phyloP scores from a whole-genome alignment of 2,113 vertebrate species.

The Entelurus aequoreus region DNA sequence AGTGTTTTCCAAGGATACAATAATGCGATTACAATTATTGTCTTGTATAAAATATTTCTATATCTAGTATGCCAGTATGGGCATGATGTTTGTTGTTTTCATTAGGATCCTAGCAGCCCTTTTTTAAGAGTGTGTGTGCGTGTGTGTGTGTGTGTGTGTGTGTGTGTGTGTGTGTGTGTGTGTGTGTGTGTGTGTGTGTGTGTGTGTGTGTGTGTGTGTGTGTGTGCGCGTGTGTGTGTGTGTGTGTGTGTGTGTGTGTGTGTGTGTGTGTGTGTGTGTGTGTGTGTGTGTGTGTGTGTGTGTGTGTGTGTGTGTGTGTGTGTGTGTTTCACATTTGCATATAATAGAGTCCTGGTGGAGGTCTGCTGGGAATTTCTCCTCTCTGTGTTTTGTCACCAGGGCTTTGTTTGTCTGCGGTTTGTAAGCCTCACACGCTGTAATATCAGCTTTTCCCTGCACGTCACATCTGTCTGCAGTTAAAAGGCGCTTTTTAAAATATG shows the following conservation, averaged over 20 bases:
- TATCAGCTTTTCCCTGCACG: background rate
- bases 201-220: too few relatives aligned
- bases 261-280: too few relatives aligned
- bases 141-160: background rate
- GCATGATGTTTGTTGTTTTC: background rate
- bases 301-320: background rate
- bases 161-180: background rate
- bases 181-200: background rate
- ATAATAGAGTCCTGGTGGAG: constrained; percentile 2
- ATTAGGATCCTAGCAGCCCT: background rate
- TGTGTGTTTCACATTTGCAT: constrained; percentile 1
- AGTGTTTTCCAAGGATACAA: too few relatives aligned
- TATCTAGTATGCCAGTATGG: too few relatives aligned
- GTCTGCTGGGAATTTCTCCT: background rate
- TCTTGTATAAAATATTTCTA: too few relatives aligned
- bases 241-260: too few relatives aligned
- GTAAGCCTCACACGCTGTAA: background rate
- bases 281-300: too few relatives aligned
- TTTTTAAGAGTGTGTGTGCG: background rate
- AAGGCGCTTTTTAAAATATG: background rate
- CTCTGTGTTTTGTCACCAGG: background rate
- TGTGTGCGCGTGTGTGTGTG: too few relatives aligned
- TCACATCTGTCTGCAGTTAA: constrained; percentile 4
- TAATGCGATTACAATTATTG: too few relatives aligned
- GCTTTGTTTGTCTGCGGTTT: constrained; percentile 5